A percentile compares a stretch with the other conserved stretches of the same genome.
Conservation (phyloP, 2,797 vertebrate species). For the Ctenochaetus hawaiiensis region DNA sequence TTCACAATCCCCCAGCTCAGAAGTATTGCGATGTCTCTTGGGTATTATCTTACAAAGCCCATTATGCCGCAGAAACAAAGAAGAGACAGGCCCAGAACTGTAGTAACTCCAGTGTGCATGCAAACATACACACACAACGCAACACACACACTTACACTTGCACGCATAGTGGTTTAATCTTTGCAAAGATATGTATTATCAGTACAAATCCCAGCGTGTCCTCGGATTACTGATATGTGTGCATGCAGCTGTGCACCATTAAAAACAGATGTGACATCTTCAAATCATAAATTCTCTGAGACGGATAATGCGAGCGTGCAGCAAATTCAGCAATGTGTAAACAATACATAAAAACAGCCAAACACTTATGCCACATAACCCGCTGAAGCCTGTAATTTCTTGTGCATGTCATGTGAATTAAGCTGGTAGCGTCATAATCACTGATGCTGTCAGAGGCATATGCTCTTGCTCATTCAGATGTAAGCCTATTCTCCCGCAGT, state of each 20-base stretch:
- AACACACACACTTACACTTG: constrained; percentile 31
- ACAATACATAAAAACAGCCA: constrained; percentile 62
- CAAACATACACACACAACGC: constrained; percentile 39
- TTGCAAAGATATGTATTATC: constrained; percentile 83
- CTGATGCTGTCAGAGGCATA: constrained; percentile 47
- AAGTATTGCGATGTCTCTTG: constrained; percentile 81
- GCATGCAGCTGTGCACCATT: constrained; percentile 79
- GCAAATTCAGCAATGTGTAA: constrained; percentile 66
- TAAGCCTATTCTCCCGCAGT: constrained; percentile 33
- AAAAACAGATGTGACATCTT: constrained; percentile 83
- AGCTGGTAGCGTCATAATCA: constrained; percentile 44
- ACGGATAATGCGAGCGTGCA: constrained; percentile 51
- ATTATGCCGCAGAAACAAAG: constrained; percentile 83
- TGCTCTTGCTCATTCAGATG: constrained; percentile 45
- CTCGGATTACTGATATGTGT: constrained; percentile 76
- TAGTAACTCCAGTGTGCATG: constrained; percentile 48
- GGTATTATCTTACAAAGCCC: constrained; percentile 88
- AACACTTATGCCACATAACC: constrained; percentile 58
- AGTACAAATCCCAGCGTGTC: constrained; percentile 80
- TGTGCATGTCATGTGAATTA: constrained; percentile 58
- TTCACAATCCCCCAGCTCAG: constrained; percentile 79
- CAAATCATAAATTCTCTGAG: constrained; percentile 70
- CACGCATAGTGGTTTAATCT: constrained; percentile 78
- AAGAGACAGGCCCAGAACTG: constrained; percentile 65
- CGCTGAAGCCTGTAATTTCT: constrained; percentile 57